Conservation (phyloP, 2,888 invertebrate genomes). For the Plebejus argus region DNA sequence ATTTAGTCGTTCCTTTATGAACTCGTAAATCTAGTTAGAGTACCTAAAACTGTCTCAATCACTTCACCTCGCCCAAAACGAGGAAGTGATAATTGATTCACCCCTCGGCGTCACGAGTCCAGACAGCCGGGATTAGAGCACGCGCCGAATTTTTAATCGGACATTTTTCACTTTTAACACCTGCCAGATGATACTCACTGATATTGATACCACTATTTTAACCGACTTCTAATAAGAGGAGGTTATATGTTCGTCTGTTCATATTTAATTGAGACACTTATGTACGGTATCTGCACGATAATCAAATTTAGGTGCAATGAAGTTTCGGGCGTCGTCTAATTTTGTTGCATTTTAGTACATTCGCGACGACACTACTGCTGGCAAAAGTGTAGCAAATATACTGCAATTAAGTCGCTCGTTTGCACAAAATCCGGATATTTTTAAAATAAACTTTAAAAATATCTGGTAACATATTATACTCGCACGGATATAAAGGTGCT, state of each 20-base stretch:
- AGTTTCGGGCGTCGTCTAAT: too few relatives aligned
- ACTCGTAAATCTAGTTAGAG: not conserved
- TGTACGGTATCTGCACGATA: too few relatives aligned
- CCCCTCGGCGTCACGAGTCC: not conserved
- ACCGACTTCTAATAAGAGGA: too few relatives aligned
- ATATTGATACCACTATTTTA: too few relatives aligned
- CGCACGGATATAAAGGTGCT: not conserved
- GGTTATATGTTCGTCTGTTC: too few relatives aligned
- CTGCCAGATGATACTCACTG: not conserved
- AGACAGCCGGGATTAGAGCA: conserved; percentile 1
- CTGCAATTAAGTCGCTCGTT: too few relatives aligned
- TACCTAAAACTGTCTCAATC: conserved; percentile 1
- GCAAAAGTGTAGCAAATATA: too few relatives aligned
- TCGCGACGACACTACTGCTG: too few relatives aligned
- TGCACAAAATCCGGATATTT: not conserved
- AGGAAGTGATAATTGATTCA: conserved; percentile 13
- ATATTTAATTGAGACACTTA: too few relatives aligned
- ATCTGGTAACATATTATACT: not conserved
- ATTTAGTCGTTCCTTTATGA: not conserved
- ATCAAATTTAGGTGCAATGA: too few relatives aligned
- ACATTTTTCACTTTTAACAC: not conserved
- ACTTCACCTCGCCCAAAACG: not conserved
- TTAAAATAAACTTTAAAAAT: not conserved
- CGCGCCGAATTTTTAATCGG: not conserved
- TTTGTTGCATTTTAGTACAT: too few relatives aligned